A percentile compares a stretch with the other conserved stretches of the same genome.
Conservation (phyloP, 1,140 invertebrate genomes). For the Bicyclus anynana region DNA sequence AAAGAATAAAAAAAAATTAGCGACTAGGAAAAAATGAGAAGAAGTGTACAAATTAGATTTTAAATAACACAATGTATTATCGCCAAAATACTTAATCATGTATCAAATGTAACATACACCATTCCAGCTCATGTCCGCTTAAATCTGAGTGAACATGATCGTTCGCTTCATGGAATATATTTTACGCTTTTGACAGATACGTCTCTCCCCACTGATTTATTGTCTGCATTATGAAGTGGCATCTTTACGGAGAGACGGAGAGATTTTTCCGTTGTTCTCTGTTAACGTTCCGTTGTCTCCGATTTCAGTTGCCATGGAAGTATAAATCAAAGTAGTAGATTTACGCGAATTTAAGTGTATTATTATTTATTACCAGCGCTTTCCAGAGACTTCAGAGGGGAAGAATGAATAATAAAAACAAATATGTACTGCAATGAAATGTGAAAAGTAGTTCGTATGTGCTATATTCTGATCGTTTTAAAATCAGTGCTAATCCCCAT, state of each 20-base stretch:
- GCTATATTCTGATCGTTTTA: too few species aligned
- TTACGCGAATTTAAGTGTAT: slow-evolving; percentile 3
- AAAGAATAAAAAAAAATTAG: too few species aligned
- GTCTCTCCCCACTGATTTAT: slow-evolving; percentile 69
- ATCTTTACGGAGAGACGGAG: slow-evolving; percentile 29
- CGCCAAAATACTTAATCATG: too few species aligned
- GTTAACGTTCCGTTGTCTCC: slow-evolving; percentile 30
- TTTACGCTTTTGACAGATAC: slow-evolving; percentile 73
- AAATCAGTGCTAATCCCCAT: too few species aligned
- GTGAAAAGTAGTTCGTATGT: too few species aligned
- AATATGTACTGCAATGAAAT: too few species aligned
- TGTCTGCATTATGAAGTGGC: slow-evolving; percentile 64
- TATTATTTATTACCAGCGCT: too few species aligned
- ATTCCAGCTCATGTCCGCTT: slow-evolving; percentile 38
- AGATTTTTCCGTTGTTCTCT: slow-evolving; percentile 63
- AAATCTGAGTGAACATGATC: slow-evolving; percentile 38
- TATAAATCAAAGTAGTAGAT: slow-evolving; percentile 45
- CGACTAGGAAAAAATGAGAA: too few species aligned
- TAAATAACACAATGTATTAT: too few species aligned
- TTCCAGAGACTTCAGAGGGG: too few species aligned
- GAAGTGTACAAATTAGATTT: too few species aligned
- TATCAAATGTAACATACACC: not conserved
- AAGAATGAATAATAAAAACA: too few species aligned
- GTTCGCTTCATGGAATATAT: slow-evolving; percentile 67
- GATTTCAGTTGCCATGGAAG: slow-evolving; percentile 17